These are phyloP conservation scores for Dufourea novaeangliae DNA, from an alignment of 1,140 invertebrate genomes.

Conservation along the genomic window DNA sequence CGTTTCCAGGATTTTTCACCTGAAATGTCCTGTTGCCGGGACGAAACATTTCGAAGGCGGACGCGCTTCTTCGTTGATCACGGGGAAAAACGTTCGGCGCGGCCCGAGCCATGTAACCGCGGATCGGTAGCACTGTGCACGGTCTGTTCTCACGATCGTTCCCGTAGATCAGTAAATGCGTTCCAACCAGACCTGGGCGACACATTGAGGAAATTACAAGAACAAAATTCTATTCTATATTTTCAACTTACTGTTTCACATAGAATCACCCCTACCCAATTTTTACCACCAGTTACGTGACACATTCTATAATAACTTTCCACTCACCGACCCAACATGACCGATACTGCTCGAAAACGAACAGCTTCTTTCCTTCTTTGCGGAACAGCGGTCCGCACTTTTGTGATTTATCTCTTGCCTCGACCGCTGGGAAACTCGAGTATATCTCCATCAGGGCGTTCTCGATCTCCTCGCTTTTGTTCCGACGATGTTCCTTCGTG, in stretches of 20 bases:
- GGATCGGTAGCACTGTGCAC: slow-evolving; percentile 65
- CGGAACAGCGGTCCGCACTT: slow-evolving; percentile 70
- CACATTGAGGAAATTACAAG: not conserved
- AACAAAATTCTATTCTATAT: too few species aligned
- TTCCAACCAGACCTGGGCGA: slow-evolving; percentile 69
- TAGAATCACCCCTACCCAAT: too few species aligned
- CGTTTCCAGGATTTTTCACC: slow-evolving; percentile 31
- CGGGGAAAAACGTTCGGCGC: slow-evolving; percentile 64
- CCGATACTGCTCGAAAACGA: slow-evolving; percentile 68
- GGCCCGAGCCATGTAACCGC: slow-evolving; percentile 71
- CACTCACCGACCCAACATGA: slow-evolving; percentile 72
- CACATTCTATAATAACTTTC: not conserved
- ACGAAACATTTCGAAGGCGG: slow-evolving; percentile 75
- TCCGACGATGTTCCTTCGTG: not conserved
- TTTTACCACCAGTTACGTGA: too few species aligned
- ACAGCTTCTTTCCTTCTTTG: slow-evolving; percentile 68
- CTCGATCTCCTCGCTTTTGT: not conserved
- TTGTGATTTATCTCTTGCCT: slow-evolving; percentile 60
- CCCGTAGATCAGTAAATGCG: slow-evolving; percentile 72
- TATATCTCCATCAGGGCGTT: slow-evolving; percentile 61
- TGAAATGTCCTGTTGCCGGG: slow-evolving; percentile 72
- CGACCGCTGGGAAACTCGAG: slow-evolving; percentile 62
- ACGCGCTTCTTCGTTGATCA: slow-evolving; percentile 71
- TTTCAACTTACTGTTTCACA: too few species aligned
- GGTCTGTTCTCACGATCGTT: slow-evolving; percentile 72